Evolutionary conservation across 30 jellyfish, hydroid and myxozoan species (phyloP).

Genomic region (Rhopilema esculentum): DNA sequence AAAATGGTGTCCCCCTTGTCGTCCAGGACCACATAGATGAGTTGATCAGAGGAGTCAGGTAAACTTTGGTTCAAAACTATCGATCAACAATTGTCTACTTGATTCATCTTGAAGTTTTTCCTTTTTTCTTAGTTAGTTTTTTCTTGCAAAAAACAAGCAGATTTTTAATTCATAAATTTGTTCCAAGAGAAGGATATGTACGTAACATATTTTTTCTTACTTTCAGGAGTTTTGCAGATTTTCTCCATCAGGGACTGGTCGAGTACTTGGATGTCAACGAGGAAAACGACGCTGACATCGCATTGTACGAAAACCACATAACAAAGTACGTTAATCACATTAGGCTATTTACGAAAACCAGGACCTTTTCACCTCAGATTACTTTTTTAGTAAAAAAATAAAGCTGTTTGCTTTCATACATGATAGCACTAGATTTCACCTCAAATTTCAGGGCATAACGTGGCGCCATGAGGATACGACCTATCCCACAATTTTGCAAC

Average conservation of each 20-base stretch:
- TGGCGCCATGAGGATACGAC: too few relatives aligned
- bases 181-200: too few relatives aligned
- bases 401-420: too few relatives aligned
- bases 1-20: constrained; percentile 85
- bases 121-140: too few relatives aligned
- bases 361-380: too few relatives aligned
- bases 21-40: constrained; percentile 86
- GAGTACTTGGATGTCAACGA: constrained; percentile 98
- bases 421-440: too few relatives aligned
- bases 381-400: too few relatives aligned
- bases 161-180: too few relatives aligned
- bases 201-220: too few relatives aligned
- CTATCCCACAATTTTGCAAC: too few relatives aligned
- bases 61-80: background rate
- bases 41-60: constrained; percentile 84
- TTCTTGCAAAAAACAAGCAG: too few relatives aligned
- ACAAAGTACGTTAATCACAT: constrained; percentile 63
- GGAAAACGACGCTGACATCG: constrained; percentile 90
- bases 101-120: background rate
- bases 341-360: background rate
- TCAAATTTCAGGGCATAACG: too few relatives aligned
- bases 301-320: constrained; percentile 86
- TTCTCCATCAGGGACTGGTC: constrained; percentile 90
- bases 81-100: background rate
- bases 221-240: constrained; percentile 89